A percentile compares a stretch with the other conserved stretches of the same genome.
Evolutionary conservation across 92 coral and sea anemone genomes (phyloP).

Genomic region (Palythoa grandiflora): DNA sequence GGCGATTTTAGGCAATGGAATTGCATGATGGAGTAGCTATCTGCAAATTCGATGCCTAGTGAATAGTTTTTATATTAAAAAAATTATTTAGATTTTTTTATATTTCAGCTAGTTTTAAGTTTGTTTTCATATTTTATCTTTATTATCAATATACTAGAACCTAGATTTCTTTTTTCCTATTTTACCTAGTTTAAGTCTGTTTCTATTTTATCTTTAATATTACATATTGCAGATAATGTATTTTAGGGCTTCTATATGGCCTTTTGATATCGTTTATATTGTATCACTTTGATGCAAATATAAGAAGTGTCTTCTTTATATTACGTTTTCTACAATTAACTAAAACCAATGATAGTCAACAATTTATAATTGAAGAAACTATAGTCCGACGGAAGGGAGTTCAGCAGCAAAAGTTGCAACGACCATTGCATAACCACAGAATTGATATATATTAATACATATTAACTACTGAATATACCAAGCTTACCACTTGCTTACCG

Average conservation of each 20-base stretch:
- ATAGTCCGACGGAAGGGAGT: too few relatives aligned
- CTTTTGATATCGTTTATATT: too few relatives aligned
- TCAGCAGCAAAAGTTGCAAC: slow-evolving; percentile 24
- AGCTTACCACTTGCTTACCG: slow-evolving; percentile 27
- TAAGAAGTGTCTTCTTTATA: too few relatives aligned
- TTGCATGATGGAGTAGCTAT: slow-evolving; percentile 11
- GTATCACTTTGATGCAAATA: too few relatives aligned
- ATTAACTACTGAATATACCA: slow-evolving; percentile 14
- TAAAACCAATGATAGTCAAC: too few relatives aligned
- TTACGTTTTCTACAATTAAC: too few relatives aligned
- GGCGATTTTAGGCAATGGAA: slow-evolving; percentile 21
- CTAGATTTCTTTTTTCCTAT: too few relatives aligned
- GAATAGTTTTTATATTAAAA: slow-evolving; percentile 5
- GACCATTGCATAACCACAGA: slow-evolving; percentile 28
- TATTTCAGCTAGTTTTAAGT: slow-evolving; percentile 8
- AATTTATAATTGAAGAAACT: too few relatives aligned
- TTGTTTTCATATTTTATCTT: slow-evolving; percentile 1
- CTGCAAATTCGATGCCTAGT: slow-evolving; percentile 22
- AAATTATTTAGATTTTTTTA: slow-evolving; percentile 15
- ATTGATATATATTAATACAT: slow-evolving; percentile 16
- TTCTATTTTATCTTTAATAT: too few relatives aligned
- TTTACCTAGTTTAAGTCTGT: too few relatives aligned
- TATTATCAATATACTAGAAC: background rate
- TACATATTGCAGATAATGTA: too few relatives aligned
- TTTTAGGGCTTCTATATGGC: too few relatives aligned